Evolutionary conservation across 1,140 invertebrate species (phyloP).

Genomic region (Drosophila persimilis): DNA sequence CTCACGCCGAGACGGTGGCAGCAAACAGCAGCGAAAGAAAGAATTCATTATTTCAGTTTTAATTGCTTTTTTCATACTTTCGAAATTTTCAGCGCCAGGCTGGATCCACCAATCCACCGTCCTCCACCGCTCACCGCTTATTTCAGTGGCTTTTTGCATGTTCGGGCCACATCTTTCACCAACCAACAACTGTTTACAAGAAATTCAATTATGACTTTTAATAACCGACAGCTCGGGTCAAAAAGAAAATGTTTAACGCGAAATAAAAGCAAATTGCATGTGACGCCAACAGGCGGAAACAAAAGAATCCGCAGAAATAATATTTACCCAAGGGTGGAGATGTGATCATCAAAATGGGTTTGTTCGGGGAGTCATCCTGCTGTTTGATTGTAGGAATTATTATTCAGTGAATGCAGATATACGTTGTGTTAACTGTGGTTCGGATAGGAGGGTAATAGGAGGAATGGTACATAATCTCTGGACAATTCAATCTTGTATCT

Average conservation of each 20-base stretch:
- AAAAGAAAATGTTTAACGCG: slow-evolving; percentile 45
- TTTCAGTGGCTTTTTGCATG: slow-evolving; percentile 61
- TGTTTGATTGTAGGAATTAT: neutral
- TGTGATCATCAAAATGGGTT: slow-evolving; percentile 14
- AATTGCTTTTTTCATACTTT: slow-evolving; percentile 82
- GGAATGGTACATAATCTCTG: too few species aligned
- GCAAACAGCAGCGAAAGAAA: slow-evolving; percentile 50
- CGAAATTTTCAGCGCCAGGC: slow-evolving; percentile 70
- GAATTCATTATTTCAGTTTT: slow-evolving; percentile 82
- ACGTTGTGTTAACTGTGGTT: too few species aligned
- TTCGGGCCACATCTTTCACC: slow-evolving; percentile 71
- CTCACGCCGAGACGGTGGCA: slow-evolving; percentile 21
- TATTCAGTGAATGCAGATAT: neutral
- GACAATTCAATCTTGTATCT: too few species aligned
- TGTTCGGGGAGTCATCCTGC: neutral
- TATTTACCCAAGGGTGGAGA: slow-evolving; percentile 33
- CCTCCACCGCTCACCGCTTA: neutral
- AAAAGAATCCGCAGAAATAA: slow-evolving; percentile 13
- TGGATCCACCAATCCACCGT: slow-evolving; percentile 12
- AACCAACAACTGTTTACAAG: slow-evolving; percentile 77
- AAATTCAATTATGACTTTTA: slow-evolving; percentile 82
- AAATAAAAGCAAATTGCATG: slow-evolving; percentile 46
- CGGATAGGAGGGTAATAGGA: too few species aligned
- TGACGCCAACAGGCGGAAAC: slow-evolving; percentile 30
- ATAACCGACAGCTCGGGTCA: slow-evolving; percentile 67